A percentile compares a stretch with the other conserved stretches of the same genome.
These are phyloP conservation scores for Prorops nasuta DNA, from an alignment of 1,140 invertebrate species.

Conservation along the genomic window DNA sequence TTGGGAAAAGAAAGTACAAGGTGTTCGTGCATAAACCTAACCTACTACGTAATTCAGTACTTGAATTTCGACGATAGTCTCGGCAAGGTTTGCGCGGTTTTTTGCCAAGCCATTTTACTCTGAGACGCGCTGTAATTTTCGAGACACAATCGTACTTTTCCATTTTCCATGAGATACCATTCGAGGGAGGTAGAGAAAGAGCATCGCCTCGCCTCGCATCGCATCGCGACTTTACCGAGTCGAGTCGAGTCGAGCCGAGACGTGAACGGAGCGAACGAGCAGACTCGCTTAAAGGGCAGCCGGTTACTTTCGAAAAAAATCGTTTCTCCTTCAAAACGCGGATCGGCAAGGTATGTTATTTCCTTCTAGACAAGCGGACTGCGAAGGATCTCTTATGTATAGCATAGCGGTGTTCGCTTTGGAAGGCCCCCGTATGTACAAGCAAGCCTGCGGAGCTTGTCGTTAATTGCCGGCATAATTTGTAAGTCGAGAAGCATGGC, in stretches of 20 bases:
- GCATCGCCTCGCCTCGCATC: constrained; percentile 8
- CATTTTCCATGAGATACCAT: constrained; percentile 24
- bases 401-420: too few species aligned
- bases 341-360: too few species aligned
- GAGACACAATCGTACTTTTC: constrained; percentile 28
- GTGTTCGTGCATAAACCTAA: too few species aligned
- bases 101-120: too few species aligned
- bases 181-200: background rate
- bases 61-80: too few species aligned
- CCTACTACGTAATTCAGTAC: too few species aligned
- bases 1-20: too few species aligned
- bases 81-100: too few species aligned
- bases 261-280: constrained; percentile 14
- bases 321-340: constrained; percentile 33
- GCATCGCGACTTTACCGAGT: constrained; percentile 6
- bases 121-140: constrained; percentile 22
- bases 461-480: constrained; percentile 40
- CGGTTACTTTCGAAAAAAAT: constrained; percentile 30
- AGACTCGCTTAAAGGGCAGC: constrained; percentile 23
- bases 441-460: constrained; percentile 19
- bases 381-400: too few species aligned
- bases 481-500: constrained; percentile 34
- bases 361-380: too few species aligned
- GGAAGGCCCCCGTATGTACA: too few species aligned
- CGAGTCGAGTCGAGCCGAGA: constrained; percentile 17